These are phyloP conservation scores for Xyliphius kryptos DNA, from an alignment of 2,113 vertebrate genomes.

Conservation along the genomic window DNA sequence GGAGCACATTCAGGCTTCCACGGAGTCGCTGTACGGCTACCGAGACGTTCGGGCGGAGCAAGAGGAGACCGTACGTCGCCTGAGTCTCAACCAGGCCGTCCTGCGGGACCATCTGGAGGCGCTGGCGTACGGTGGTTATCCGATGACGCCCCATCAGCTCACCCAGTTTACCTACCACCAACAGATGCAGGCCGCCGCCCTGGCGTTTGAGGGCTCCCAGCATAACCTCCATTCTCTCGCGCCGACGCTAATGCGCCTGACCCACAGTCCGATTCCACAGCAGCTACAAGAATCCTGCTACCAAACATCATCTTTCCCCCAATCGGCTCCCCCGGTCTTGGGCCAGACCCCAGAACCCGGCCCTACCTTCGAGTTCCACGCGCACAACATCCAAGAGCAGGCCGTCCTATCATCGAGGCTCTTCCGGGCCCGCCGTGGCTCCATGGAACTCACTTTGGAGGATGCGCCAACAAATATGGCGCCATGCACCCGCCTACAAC, in stretches of 20 bases:
- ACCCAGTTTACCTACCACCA: slow-evolving; percentile 62
- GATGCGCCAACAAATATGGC: slow-evolving; percentile 55
- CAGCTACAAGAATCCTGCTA: slow-evolving; percentile 51
- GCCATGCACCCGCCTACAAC: slow-evolving; percentile 76
- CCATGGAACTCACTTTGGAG: slow-evolving; percentile 80
- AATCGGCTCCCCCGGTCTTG: slow-evolving; percentile 84
- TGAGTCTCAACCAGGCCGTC: slow-evolving; percentile 83
- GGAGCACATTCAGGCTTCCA: slow-evolving; percentile 70
- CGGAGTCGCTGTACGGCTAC: slow-evolving; percentile 72
- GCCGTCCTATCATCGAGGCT: slow-evolving; percentile 63
- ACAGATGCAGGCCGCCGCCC: slow-evolving; percentile 66
- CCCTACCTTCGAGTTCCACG: slow-evolving; percentile 87
- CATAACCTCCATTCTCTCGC: slow-evolving; percentile 67
- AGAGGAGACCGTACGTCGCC: slow-evolving; percentile 74
- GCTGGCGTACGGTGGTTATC: slow-evolving; percentile 63
- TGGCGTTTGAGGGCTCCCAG: slow-evolving; percentile 76
- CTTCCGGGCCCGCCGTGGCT: slow-evolving; percentile 74
- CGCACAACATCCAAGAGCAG: slow-evolving; percentile 71
- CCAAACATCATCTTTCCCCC: slow-evolving; percentile 76
- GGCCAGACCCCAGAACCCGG: slow-evolving; percentile 58
- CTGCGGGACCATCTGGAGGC: slow-evolving; percentile 69
- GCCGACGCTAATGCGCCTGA: slow-evolving; percentile 63
- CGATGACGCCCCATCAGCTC: slow-evolving; percentile 61
- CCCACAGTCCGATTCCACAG: slow-evolving; percentile 35
- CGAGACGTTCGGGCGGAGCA: slow-evolving; percentile 76